Base-by-base conservation (phyloP, 2,113 vertebrate species). In the Mugil cephalus region DNA sequence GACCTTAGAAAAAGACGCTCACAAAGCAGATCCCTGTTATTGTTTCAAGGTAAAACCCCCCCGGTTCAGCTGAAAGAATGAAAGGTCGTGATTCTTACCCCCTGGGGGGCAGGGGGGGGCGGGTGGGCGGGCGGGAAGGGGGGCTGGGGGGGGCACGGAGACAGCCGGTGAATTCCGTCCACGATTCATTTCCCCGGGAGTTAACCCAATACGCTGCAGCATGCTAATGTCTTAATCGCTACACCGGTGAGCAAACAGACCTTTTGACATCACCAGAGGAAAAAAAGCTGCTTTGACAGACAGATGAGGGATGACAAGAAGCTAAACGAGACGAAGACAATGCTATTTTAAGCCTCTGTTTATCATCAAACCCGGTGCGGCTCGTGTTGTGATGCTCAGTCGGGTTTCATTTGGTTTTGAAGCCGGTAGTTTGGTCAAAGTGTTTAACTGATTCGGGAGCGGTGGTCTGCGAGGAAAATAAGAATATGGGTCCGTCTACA, bases 1-100 rank as follows among this genome's bases (percentile, higher is more conserved):
- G 87, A 88, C 87, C 79, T 91, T 88, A 77, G 6, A 7, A 50
- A 7, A 50, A 82, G 46, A 19, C 47, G 82, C 80, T 61, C 66
- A 54, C 51, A 45, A 42, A 35, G 86, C 82, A 82, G 4, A 58
- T 76, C 4, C 60, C 40, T 50, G 21, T 51, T 70, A 55, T 47
- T 74, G 55, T 80, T 86, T 76, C 53, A 77, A 80, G 52, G 59
- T 72, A 40, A 72, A 75, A 83, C 83, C 42, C 77, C 69, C 71
- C 35, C 9, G 3, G 6, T 74, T 83, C 77, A 70, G 79, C 79
- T 54, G 53, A 83, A 83, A 7, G 2, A 75, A 42, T 38, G 52
- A 84, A 89, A 87, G 82, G 83, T 82, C 80, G 54, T 19, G 55
- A 63, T 70, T 70, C 36, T 69, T 48, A 40, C 69, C 83, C 53